These are phyloP conservation scores for Crax fasciolata DNA, from an alignment of 2,797 vertebrate genomes.

Conservation along the genomic window DNA sequence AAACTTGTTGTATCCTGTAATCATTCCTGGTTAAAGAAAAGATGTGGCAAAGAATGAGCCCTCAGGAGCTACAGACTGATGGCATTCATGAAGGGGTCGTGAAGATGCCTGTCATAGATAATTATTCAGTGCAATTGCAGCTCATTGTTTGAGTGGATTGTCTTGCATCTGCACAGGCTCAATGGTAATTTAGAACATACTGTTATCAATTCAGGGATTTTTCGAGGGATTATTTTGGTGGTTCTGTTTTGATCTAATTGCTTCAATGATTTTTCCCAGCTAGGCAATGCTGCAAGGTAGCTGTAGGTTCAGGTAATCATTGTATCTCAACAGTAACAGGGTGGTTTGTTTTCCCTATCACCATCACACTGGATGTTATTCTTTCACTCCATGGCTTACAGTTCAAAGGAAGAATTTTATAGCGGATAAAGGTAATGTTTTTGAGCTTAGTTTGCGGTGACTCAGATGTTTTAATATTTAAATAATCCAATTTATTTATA, in stretches of 20 bases:
- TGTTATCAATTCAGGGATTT: background rate
- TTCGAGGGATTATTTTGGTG: background rate
- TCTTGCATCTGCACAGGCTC: background rate
- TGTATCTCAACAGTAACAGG: background rate
- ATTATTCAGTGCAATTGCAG: background rate
- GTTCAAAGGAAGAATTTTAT: background rate
- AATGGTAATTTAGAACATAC: background rate
- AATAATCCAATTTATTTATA: background rate
- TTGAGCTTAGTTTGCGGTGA: background rate
- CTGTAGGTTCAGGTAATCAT: background rate
- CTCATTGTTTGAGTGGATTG: background rate
- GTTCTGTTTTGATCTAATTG: background rate
- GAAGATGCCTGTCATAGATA: constrained; percentile 18
- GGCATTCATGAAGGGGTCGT: background rate
- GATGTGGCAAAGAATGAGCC: constrained; percentile 33
- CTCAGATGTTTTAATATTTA: background rate
- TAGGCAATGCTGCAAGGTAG: background rate
- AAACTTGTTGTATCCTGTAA: constrained; percentile 43
- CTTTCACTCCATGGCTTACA: background rate
- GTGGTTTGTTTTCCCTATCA: background rate
- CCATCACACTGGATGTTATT: background rate
- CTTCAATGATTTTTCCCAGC: background rate
- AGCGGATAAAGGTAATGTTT: background rate
- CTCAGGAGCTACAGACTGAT: background rate
- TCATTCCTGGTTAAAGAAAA: constrained; percentile 11